phyloP scores from a whole-genome alignment of 1,140 invertebrate species.

The Drosophila auraria region DNA sequence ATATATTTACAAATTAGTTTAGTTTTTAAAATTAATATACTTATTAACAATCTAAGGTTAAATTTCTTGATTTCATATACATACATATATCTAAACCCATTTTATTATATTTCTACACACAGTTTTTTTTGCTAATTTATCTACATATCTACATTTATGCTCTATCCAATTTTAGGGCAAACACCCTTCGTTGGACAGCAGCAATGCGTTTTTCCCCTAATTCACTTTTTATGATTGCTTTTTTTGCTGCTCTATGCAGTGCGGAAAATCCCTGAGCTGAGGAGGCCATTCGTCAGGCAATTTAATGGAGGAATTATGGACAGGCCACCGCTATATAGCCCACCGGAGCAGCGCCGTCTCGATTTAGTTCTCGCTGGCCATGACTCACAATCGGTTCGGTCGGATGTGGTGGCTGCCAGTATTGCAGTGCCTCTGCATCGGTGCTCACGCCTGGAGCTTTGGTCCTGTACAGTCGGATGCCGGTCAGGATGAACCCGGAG shows the following conservation, averaged over 20 bases:
- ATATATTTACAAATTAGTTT: no score
- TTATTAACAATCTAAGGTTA: no score
- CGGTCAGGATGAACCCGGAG: neutral
- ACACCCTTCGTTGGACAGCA: neutral
- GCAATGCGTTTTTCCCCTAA: neutral
- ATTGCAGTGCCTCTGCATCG: constrained; percentile 24
- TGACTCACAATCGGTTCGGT: constrained; percentile 46
- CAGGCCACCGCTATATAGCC: constrained; percentile 60
- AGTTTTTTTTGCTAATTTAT: no score
- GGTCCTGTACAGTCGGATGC: constrained; percentile 29
- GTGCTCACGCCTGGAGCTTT: constrained; percentile 48
- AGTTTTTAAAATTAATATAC: no score
- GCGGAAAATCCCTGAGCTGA: constrained; percentile 69
- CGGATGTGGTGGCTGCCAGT: constrained; percentile 28
- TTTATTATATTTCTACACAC: no score
- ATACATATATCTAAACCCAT: no score
- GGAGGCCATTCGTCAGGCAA: constrained; percentile 58
- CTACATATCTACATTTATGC: no score
- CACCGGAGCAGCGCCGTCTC: constrained; percentile 18
- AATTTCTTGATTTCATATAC: no score
- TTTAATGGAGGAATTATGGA: constrained; percentile 44
- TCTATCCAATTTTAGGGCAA: neutral
- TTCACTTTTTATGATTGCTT: constrained; percentile 35
- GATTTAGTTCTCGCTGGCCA: constrained; percentile 62
- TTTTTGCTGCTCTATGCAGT: constrained; percentile 35